Evolutionary conservation across 2,797 vertebrate genomes (phyloP), one percentile per base, ranked within the genome.

Genomic region (Centroberyx gerrardi): DNA sequence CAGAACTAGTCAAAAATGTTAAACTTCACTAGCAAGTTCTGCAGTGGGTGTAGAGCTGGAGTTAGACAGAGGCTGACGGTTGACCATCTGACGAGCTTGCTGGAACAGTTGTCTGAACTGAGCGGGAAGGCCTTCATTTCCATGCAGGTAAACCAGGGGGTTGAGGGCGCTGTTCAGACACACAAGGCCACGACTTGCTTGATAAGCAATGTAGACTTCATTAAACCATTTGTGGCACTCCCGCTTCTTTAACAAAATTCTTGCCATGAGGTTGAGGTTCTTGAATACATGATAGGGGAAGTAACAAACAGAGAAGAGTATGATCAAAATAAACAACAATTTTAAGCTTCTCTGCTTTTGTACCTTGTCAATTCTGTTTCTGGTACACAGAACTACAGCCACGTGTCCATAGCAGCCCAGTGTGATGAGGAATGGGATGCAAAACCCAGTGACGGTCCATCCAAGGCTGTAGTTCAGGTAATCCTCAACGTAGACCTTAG

Each of bases 111-210:
- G 8, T 56, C 18, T 51, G 62, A 85, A 5, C 15, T 49, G 52
- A 55, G 53, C 22, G 17, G 78, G 2, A 60, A 93, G 74, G 49
- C 93, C 69, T 40, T 92, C 87, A 2, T 75, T 90, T 48, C 91
- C 88, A 52, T 94, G 80, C 42, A 96, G 76, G 0, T 96, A 97
- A 70, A 96, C 84, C 60, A 96, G 78, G 0, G 96, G 96, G 68
- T 97, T 96, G 62, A 97, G 87, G 51, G 90, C 94, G 8, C 95
- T 95, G 88, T 96, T 96, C 72, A 96, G 86, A 86, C 95, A 93
- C 62, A 93, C 96, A 69, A 97, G 76, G 3, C 91, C 95, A 5
- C 95, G 91, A 29, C 94, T 93, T 33, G 96, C 88, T 80, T 96
- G 95, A 72, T 94, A 94, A 36, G 87, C 90, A 4, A 94, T 0